Evolutionary conservation across 2,797 vertebrate species (phyloP).

Genomic region (Halcyon chelicuti): DNA sequence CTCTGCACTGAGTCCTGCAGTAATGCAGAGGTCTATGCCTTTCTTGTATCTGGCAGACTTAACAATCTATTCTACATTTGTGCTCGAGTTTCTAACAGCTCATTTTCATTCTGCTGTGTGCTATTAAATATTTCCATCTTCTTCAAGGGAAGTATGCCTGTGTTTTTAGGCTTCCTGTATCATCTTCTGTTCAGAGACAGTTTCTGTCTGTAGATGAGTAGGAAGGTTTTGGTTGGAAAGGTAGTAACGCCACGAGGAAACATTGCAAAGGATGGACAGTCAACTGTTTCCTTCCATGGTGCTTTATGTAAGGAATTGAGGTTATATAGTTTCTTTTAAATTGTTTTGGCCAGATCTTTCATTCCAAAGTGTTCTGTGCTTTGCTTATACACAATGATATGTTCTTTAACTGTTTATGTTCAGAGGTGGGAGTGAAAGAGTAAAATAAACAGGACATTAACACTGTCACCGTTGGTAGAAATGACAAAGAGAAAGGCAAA

Average conservation of each 20-base stretch:
- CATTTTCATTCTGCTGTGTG: neutral
- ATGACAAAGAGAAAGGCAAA: neutral
- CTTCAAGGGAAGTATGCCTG: neutral
- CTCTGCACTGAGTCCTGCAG: neutral
- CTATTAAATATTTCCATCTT: neutral
- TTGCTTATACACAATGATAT: neutral
- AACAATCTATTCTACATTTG: slow-evolving; percentile 29
- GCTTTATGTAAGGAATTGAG: neutral
- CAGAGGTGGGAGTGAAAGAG: neutral
- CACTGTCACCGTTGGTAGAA: neutral
- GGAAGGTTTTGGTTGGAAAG: neutral
- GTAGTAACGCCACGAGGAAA: neutral
- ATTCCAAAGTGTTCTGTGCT: slow-evolving; percentile 6
- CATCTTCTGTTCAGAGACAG: neutral
- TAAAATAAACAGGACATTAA: slow-evolving; percentile 4
- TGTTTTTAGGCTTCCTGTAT: slow-evolving; percentile 10
- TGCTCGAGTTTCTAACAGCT: slow-evolving; percentile 35
- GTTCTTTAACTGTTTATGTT: neutral
- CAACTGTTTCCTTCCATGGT: neutral
- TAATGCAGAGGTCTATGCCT: neutral
- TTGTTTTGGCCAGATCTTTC: neutral
- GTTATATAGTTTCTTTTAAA: neutral
- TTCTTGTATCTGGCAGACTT: neutral
- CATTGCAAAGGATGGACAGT: neutral
- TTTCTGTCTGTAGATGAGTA: neutral